Conservation (phyloP, 1,140 invertebrate species). For the Cydia strobilella region DNA sequence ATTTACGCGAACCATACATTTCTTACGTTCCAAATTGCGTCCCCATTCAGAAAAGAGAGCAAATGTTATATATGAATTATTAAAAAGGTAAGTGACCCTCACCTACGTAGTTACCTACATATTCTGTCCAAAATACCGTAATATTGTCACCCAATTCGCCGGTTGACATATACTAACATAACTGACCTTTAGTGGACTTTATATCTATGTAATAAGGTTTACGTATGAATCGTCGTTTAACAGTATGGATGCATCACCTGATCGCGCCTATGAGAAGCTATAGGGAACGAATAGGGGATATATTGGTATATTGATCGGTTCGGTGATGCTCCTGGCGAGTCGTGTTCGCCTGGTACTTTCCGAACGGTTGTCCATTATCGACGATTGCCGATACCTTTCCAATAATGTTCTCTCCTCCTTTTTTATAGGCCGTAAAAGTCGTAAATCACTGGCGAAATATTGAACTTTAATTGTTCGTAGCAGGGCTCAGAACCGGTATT, state of each 20-base stretch:
- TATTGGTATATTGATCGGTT: constrained; percentile 73
- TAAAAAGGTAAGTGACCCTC: constrained; percentile 12
- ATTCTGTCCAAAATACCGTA: neutral
- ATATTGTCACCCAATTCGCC: constrained; percentile 1
- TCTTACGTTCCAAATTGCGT: neutral
- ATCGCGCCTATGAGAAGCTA: constrained; percentile 42
- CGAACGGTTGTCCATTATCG: constrained; percentile 73
- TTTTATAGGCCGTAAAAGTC: neutral
- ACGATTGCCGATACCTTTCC: constrained; percentile 65
- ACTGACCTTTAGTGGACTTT: neutral
- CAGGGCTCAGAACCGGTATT: too few relatives aligned
- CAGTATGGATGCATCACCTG: neutral
- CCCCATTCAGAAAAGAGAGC: constrained; percentile 21
- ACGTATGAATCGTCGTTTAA: too few relatives aligned
- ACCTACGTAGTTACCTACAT: neutral
- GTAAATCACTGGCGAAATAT: too few relatives aligned
- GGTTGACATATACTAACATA: neutral
- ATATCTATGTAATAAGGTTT: too few relatives aligned
- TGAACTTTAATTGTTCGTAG: too few relatives aligned
- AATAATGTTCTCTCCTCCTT: constrained; percentile 43
- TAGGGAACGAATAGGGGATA: constrained; percentile 39
- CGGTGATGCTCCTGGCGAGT: constrained; percentile 53
- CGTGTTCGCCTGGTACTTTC: constrained; percentile 70
- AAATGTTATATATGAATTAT: neutral
- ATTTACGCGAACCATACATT: neutral